Evolutionary conservation across 2,113 vertebrate genomes (phyloP), one percentile per base, ranked within the genome.

Genomic region (Gymnogyps californianus): DNA sequence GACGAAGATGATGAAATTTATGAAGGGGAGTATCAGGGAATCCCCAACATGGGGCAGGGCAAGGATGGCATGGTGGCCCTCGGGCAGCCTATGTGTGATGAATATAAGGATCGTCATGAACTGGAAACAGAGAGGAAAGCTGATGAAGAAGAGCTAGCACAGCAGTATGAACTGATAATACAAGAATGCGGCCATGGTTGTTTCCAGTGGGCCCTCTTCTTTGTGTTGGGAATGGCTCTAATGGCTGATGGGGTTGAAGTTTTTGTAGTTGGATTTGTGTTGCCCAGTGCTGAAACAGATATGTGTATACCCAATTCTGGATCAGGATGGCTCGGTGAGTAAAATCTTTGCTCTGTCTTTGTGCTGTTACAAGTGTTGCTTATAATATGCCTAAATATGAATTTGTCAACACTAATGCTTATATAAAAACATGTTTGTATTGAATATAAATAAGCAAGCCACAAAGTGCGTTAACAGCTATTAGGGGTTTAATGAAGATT

Each of bases 1-100:
- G 99, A 99, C 29, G 99, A 99, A 20, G 99, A 99, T 19, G 99
- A 99, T 46, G 99, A 99, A 95, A 99, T 99, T 93, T 99, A 99
- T 5, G 99, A 99, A 89, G 99, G 99, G 38, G 99, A 99, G 90
- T 99, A 99, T 94, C 99, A 99, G 95, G 99, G 99, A 36, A 99
- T 99, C 90, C 99, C 99, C 11, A 98, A 92, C n/a, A 96, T 97
- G 59, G 96, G 96, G 86, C 98, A 98, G 92, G 90, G 97, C n/a
- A 99, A 98, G 87, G 99, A 98, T 61, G 97, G 98, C 64, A 98
- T 98, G 32, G 96, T 98, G 74, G 97, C 98, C 0, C 64, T 98
- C 34, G 98, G 98, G 10, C 98, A 98, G 80, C 98, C 97, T 20
- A 96, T 97, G 8, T 82, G 90, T 1, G 98, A 98, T 55, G 98